Evolutionary conservation across 2,797 vertebrate species (phyloP).

Genomic region (Coreius guichenoti): DNA sequence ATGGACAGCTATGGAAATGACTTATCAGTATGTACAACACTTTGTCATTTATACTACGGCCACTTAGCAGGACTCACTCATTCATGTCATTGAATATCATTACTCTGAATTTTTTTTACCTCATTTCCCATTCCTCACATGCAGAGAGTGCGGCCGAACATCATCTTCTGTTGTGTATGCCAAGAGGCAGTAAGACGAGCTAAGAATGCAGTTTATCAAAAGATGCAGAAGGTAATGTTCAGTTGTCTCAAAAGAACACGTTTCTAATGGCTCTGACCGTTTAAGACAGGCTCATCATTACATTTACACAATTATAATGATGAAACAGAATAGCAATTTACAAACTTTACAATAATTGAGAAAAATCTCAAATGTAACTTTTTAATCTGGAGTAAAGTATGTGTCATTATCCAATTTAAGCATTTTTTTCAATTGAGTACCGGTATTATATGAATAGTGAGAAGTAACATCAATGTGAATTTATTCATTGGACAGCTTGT

Average conservation of each 20-base stretch:
- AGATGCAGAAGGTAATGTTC: slow-evolving; percentile 22
- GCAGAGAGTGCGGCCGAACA: slow-evolving; percentile 33
- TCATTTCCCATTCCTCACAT: not conserved
- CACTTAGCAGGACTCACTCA: not conserved
- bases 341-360: not conserved
- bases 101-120: not conserved
- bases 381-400: not conserved
- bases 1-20: not conserved
- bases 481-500: slow-evolving; percentile 23
- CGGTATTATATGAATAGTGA: not conserved
- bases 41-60: not conserved
- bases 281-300: not conserved
- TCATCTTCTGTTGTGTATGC: slow-evolving; percentile 46
- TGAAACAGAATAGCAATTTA: not conserved
- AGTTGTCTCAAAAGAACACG: not conserved
- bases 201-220: not conserved
- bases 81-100: not conserved
- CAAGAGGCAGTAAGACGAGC: slow-evolving; percentile 28
- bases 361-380: not conserved
- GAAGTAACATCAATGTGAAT: not conserved
- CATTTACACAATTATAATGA: not conserved
- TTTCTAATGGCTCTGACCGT: not conserved
- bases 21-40: slow-evolving; percentile 2
- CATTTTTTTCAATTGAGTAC: not conserved
- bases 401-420: not conserved